Base-by-base conservation (phyloP, 2,113 vertebrate species). In the Eleginops maclovinus region DNA sequence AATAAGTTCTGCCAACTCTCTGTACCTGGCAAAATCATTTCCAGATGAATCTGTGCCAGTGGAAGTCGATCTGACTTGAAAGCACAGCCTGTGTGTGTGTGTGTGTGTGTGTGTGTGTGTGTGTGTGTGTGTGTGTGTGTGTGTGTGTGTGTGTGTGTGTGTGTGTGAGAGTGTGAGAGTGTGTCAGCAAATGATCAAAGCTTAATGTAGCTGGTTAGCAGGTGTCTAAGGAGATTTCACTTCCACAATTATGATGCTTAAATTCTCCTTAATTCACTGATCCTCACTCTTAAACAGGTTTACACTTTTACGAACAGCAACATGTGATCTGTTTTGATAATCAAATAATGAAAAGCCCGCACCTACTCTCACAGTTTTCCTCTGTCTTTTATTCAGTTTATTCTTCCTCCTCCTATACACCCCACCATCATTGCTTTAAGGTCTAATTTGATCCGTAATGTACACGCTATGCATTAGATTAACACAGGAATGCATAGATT, bases 11-110 rank as follows among this genome's bases (percentile, higher is more conserved):
- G 77, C 71, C 83, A 82, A 75, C 55, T 71, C 72, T 71, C 22
- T 73, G 80, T 54, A 82, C 77, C 72, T 83, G 59, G 56, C 61
- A 67, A 69, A 85, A 69, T 53, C 76, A 50, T 69, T 89, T 74
- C 16, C 54, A 40, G 55, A 68, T 60, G 47, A 75, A 55, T 66
- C 31, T 46, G 50, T 70, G 58, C 44, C 15, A 62, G 19, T 77
- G 22, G 41, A 70, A 46, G 66, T 63, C 59, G 66, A 60, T 55
- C 40, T 59, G 53, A 71, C 46, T 53, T 71, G 41, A 72, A 64
- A 76, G 71, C 44, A 46, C 9, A n/a, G 31, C 50, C 12, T 67
- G 43, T 26, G 1, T 15, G 22, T 55, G 41, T 51, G 28, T 76
- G 62, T 26, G 31, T 31, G 31, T 5, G 31, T 31, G 1, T 31